Base-by-base conservation (phyloP, 2,113 vertebrate species). In the Myxocyprinus asiaticus region DNA sequence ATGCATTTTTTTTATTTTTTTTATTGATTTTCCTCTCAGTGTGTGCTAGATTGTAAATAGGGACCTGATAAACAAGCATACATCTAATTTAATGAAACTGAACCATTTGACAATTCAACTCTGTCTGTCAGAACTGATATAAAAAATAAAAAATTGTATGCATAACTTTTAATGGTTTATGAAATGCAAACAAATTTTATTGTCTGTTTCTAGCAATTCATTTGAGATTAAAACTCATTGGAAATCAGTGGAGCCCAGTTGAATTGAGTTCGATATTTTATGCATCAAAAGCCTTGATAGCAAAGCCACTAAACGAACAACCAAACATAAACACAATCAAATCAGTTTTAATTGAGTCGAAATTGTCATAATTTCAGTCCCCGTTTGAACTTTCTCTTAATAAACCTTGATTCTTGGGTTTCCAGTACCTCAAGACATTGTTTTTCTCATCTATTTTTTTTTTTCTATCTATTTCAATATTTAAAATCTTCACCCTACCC, bases 151-250 rank as follows among this genome's bases (percentile, higher is more conserved):
- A 33, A 74, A 62, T 74, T 64, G 22, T 43, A 15, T 76, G 22
- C 47, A 44, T 7, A 65, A 76, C 59, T 76, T 64, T 55, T 65
- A 74, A 74, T 63, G 58, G 71, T 76, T 76, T 44, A 43, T 65
- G 33, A 65, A 15, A 65, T 76, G 51, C 73, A 17, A 15, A 15
- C 22, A 76, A 64, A 14, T 64, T 76, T 53, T 76, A 65, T 55
- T 65, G 62, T 76, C 73, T 65, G 55, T 58, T 58, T 53, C 47
- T 62, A 50, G 48, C 69, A 44, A 72, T 74, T 74, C 44, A 50
- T 15, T 48, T 5, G 58, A 65, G 14, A 73, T 44, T 73, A 43
- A 61, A 48, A 12, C 73, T 53, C 51, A 76, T 76, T 76, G 73
- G 73, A 76, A 76, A 44, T 53, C 15, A 6, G 0, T 58, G 69